These are phyloP conservation scores for Hoplias malabaricus DNA, from an alignment of 2,113 vertebrate species.

Conservation along the genomic window DNA sequence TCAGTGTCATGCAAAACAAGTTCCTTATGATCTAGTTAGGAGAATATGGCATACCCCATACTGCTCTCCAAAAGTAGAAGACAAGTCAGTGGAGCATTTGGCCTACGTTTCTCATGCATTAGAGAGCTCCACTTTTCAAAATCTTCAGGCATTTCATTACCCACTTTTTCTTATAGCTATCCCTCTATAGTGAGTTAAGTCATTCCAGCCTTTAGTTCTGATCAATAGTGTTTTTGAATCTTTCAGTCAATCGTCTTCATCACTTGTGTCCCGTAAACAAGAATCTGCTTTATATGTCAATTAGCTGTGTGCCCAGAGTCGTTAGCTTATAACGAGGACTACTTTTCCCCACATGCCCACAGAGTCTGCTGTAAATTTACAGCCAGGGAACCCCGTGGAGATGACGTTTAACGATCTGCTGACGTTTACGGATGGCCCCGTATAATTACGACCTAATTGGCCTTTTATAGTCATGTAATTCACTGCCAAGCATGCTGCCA, in stretches of 20 bases:
- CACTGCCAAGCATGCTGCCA: constrained; percentile 75
- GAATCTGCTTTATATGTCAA: constrained; percentile 51
- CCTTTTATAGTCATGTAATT: constrained; percentile 75
- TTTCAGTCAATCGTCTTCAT: constrained; percentile 32
- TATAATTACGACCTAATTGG: constrained; percentile 76
- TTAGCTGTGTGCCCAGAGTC: constrained; percentile 41
- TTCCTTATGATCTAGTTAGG: too few species aligned
- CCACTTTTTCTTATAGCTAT: too few species aligned
- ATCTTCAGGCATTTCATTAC: too few species aligned
- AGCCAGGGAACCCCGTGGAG: constrained; percentile 61
- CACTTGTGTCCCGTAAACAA: constrained; percentile 33
- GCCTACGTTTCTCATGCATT: too few species aligned
- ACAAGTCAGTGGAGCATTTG: too few species aligned
- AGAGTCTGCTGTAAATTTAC: constrained; percentile 62
- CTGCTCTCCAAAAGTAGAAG: too few species aligned
- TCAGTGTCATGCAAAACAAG: too few species aligned
- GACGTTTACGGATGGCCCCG: constrained; percentile 71
- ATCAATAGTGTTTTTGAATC: not conserved
- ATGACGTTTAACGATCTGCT: constrained; percentile 52
- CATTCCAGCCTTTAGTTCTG: not conserved
- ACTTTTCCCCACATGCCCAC: not conserved
- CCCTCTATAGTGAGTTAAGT: not conserved
- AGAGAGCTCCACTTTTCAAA: too few species aligned
- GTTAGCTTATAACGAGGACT: constrained; percentile 38
- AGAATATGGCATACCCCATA: too few species aligned